Conservation (phyloP, 2,113 vertebrate genomes). For the Spermophilus dauricus region DNA sequence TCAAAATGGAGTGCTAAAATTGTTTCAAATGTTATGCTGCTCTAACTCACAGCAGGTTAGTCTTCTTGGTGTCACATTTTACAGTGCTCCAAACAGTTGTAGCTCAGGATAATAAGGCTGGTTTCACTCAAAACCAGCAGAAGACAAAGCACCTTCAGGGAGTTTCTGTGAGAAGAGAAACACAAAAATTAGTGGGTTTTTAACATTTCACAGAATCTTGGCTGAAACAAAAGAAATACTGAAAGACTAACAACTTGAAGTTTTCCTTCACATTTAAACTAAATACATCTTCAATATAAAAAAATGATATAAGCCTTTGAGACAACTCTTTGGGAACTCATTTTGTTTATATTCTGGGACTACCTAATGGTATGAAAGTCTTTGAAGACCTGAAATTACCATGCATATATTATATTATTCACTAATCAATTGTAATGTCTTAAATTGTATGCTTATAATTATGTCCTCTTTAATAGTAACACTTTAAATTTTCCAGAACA, state of each 20-base stretch:
- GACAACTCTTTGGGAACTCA: background rate
- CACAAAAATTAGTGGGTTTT: background rate
- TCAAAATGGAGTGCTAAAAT: conserved; percentile 2
- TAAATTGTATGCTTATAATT: background rate
- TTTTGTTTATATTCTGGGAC: background rate
- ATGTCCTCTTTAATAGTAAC: background rate
- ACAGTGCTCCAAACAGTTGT: background rate
- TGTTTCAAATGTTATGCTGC: background rate
- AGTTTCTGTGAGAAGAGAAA: background rate
- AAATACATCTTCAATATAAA: conserved; percentile 28
- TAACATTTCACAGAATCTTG: background rate
- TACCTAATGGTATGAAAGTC: background rate
- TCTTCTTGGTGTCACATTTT: background rate
- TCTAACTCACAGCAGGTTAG: background rate
- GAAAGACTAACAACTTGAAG: conserved; percentile 25
- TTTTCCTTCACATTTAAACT: conserved; percentile 8
- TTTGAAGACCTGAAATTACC: conserved; percentile 14
- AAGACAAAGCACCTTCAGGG: background rate
- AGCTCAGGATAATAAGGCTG: background rate
- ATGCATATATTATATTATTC: conserved; percentile 9
- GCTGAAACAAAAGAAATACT: background rate
- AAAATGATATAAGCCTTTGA: conserved; percentile 3
- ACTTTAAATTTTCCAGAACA: conserved; percentile 17
- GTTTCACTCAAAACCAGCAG: background rate
- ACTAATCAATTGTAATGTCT: background rate